Evolutionary conservation across 1,140 invertebrate species (phyloP).

Genomic region (Lycorma delicatula): DNA sequence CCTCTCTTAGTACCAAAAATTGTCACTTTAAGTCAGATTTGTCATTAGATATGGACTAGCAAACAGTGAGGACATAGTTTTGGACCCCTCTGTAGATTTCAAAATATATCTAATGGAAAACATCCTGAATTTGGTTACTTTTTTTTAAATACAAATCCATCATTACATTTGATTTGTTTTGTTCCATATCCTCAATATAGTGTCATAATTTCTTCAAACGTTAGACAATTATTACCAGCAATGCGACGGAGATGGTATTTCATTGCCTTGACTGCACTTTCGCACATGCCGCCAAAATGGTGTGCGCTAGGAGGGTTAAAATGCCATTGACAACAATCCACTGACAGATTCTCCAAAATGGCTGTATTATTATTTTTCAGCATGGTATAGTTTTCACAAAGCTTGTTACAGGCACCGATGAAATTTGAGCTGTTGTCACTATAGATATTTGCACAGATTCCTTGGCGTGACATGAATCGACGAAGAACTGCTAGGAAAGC

Average conservation of each 20-base stretch:
- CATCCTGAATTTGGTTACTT: too few relatives aligned
- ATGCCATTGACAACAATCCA: slow-evolving; percentile 22
- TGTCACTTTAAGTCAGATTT: too few relatives aligned
- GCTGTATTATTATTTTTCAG: neutral
- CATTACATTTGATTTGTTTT: too few relatives aligned
- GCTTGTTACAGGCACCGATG: slow-evolving; percentile 24
- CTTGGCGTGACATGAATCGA: slow-evolving; percentile 37
- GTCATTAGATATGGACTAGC: too few relatives aligned
- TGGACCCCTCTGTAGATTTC: too few relatives aligned
- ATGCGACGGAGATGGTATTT: slow-evolving; percentile 26
- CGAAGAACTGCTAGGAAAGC: slow-evolving; percentile 35
- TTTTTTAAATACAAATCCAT: too few relatives aligned
- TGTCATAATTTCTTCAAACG: slow-evolving; percentile 22
- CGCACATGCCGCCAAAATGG: slow-evolving; percentile 32
- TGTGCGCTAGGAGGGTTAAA: slow-evolving; percentile 30
- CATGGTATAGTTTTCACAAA: slow-evolving; percentile 8
- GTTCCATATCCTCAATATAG: too few relatives aligned
- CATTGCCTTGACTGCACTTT: slow-evolving; percentile 29
- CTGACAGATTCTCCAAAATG: neutral
- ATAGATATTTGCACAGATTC: slow-evolving; percentile 31
- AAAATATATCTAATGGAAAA: too few relatives aligned
- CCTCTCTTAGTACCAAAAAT: too few relatives aligned
- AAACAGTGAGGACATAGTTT: too few relatives aligned
- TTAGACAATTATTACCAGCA: slow-evolving; percentile 17
- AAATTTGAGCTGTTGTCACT: slow-evolving; percentile 38